Evolutionary conservation across 2,797 vertebrate genomes (phyloP).

Genomic region (Sarcoramphus papa): DNA sequence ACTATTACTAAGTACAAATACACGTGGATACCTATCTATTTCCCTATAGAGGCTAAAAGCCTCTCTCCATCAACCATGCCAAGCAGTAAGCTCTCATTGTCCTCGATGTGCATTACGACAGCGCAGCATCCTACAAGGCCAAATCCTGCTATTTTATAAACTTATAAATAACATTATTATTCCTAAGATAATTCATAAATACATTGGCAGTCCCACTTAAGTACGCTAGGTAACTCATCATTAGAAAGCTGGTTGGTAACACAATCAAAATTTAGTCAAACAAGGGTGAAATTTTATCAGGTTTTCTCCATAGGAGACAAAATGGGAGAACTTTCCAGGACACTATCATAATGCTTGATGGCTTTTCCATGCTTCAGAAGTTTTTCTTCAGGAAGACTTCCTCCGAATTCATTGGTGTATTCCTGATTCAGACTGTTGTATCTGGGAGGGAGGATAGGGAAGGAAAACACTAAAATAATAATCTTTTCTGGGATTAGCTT

Average conservation of each 20-base stretch:
- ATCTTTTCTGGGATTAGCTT: not conserved
- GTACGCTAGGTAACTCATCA: not conserved
- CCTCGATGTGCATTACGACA: rapidly evolving
- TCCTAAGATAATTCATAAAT: not conserved
- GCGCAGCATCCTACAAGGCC: not conserved
- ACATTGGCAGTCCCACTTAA: not conserved
- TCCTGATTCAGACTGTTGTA: conserved; percentile 80
- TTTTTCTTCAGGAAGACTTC: conserved; percentile 79
- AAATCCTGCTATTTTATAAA: not conserved
- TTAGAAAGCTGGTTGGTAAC: not conserved
- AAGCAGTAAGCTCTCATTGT: not conserved
- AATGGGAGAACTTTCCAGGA: conserved; percentile 74
- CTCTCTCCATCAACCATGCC: not conserved
- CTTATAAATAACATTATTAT: not conserved
- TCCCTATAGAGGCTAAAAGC: not conserved
- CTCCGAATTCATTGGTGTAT: conserved; percentile 67
- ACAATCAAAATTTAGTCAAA: not conserved
- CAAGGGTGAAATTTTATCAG: conserved; percentile 55
- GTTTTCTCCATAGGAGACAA: conserved; percentile 74
- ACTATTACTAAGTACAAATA: not conserved
- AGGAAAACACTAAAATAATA: not conserved
- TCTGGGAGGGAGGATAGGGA: conserved; percentile 62
- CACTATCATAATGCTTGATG: conserved; percentile 80
- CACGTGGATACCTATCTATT: not conserved
- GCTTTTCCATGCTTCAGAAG: conserved; percentile 80